A percentile compares a stretch with the other conserved stretches of the same genome.
phyloP scores from a whole-genome alignment of 2,888 invertebrate genomes.

The Mythimna lalbum region DNA sequence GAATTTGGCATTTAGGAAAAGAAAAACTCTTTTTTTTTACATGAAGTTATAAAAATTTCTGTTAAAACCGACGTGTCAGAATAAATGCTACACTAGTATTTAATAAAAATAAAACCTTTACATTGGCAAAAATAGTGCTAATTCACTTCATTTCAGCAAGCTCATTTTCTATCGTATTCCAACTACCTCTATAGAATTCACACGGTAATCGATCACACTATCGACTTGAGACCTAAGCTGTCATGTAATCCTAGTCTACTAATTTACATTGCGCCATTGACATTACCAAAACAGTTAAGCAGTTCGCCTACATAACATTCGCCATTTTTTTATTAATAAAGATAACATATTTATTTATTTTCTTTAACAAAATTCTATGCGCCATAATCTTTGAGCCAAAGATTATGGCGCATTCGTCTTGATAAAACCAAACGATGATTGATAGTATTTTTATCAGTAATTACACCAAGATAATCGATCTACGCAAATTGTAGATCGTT shows the following conservation, averaged over 20 bases:
- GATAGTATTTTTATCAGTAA: slow-evolving; percentile 32
- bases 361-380: slow-evolving; percentile 8
- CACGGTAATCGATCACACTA: slow-evolving; percentile 32
- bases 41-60: too few species aligned
- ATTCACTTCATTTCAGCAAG: background rate
- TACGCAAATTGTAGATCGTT: slow-evolving; percentile 45
- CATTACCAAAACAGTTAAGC: slow-evolving; percentile 14
- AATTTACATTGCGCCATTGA: slow-evolving; percentile 30
- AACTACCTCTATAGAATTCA: slow-evolving; percentile 4
- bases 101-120: too few species aligned
- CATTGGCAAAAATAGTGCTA: background rate
- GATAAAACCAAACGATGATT: slow-evolving; percentile 37
- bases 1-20: too few species aligned
- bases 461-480: slow-evolving; percentile 41
- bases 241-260: slow-evolving; percentile 26
- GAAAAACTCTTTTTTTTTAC: too few species aligned
- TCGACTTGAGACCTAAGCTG: slow-evolving; percentile 8
- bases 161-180: too few species aligned
- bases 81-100: too few species aligned
- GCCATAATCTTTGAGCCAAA: slow-evolving; percentile 17
- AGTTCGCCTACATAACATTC: slow-evolving; percentile 12
- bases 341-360: slow-evolving; percentile 28
- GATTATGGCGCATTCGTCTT: background rate
- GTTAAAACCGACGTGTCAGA: too few species aligned
- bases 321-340: background rate